Conservation (phyloP, 37 sponge, comb jelly and placozoan species). For the Hormiphora californensis region DNA sequence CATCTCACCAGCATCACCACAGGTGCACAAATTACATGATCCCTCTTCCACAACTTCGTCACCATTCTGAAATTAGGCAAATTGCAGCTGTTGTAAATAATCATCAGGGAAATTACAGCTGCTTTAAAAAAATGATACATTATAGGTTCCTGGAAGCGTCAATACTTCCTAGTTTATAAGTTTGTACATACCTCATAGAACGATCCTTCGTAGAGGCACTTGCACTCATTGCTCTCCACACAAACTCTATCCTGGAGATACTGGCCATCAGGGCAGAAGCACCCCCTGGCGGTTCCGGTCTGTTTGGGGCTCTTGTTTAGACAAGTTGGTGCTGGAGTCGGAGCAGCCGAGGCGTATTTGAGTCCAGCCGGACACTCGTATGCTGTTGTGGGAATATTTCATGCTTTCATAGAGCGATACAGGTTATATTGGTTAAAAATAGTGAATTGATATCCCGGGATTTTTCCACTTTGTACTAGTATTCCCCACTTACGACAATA, state of each 20-base stretch:
- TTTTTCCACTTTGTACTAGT: too few species aligned
- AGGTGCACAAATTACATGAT: background rate
- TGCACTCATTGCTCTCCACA: background rate
- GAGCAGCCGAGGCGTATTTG: background rate
- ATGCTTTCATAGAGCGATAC: too few species aligned
- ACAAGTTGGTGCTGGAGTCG: constrained; percentile 2
- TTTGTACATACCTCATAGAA: constrained; percentile 34
- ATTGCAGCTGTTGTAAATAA: too few species aligned
- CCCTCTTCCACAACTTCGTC: background rate
- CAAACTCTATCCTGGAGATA: constrained; percentile 19
- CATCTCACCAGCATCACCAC: constrained; percentile 6
- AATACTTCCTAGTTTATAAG: too few species aligned
- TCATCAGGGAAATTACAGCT: too few species aligned
- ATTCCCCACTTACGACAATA: too few species aligned
- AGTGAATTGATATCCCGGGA: too few species aligned
- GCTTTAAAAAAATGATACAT: too few species aligned
- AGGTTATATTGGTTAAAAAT: too few species aligned
- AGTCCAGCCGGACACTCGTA: constrained; percentile 19
- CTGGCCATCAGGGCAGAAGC: constrained; percentile 38
- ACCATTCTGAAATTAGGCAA: too few species aligned
- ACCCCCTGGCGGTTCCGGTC: background rate
- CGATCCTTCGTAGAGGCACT: constrained; percentile 16
- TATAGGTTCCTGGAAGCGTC: too few species aligned
- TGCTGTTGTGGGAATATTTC: too few species aligned
- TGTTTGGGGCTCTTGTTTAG: background rate